These are phyloP conservation scores for Muraenolepis orangiensis DNA, from an alignment of 2,797 vertebrate genomes.

Conservation along the genomic window DNA sequence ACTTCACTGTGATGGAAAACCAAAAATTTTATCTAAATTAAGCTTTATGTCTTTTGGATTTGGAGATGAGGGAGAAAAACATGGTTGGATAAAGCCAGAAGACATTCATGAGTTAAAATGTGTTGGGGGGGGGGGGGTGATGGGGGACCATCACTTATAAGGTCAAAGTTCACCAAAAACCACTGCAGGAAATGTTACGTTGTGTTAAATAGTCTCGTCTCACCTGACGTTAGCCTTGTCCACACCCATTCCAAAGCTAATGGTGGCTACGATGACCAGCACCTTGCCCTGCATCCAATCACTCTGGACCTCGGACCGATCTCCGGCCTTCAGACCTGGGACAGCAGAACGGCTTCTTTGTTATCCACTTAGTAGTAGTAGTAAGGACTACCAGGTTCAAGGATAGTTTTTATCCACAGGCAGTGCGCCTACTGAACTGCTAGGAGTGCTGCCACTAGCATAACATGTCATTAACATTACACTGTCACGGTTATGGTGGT, in stretches of 20 bases:
- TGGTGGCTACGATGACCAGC: slow-evolving; percentile 92
- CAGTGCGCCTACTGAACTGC: no score
- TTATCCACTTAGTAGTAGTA: background rate
- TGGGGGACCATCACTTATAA: no score
- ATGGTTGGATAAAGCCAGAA: background rate
- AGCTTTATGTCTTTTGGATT: background rate
- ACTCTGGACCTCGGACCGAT: slow-evolving; percentile 83
- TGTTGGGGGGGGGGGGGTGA: no score
- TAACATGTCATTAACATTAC: no score
- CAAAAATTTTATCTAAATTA: no score
- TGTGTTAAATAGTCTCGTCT: slow-evolving; percentile 16
- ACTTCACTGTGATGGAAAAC: background rate
- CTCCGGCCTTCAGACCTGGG: slow-evolving; percentile 83
- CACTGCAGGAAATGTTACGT: no score
- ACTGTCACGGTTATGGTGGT: no score
- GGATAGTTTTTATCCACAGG: no score
- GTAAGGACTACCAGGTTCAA: no score
- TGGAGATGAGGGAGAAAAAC: no score
- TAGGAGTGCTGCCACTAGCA: no score
- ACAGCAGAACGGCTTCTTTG: background rate
- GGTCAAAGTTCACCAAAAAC: no score
- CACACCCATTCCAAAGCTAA: slow-evolving; percentile 98
- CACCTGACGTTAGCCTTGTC: slow-evolving; percentile 97
- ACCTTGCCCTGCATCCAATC: slow-evolving; percentile 95
- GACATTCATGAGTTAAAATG: background rate